Base-by-base conservation (phyloP, 1,140 invertebrate species). In the Gryllus bimaculatus region DNA sequence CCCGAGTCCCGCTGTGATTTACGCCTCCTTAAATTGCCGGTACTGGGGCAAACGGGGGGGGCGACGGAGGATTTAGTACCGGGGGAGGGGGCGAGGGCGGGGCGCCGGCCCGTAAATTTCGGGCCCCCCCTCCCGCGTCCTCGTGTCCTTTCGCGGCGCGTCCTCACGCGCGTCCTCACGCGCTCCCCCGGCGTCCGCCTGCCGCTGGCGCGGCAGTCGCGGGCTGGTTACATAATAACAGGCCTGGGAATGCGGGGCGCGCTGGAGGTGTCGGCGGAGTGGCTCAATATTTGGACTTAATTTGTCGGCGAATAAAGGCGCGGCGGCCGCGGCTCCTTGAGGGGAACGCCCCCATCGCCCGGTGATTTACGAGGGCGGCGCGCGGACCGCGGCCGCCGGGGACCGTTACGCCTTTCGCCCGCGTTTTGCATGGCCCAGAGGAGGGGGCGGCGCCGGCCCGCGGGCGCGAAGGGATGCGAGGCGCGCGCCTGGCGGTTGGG, bases 261-360 rank as follows among this genome's bases (percentile, higher is more conserved):
- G 54, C 10, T 66, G 10, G 54, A 66, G 54, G 54, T 66, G 54
- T 10, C 54, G 54, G 10, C 10, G 54, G 54, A 18, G 54, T 66
- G 18, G 54, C 54, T 66, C 54, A 66, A 66, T 66, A 66, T 66
- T 66, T 66, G 54, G 54, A 66, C 54, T 66, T 66, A 66, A 66
- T 66, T 66, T 66, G 54, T 66, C 54, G 54, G 54, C 54, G 54
- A 18, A 66, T 66, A 66, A 66, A 66, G 54, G 54, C 54, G 54
- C 10, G 54, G 54, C 54, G 54, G 26, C 26, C 26, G 26, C 26
- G 26, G 26, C 26, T 39, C 26, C 26, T 39, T 39, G 26, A 39
- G 26, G 26, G 26, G 26, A 39, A 39, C 26, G 26, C 26, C 26
- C 26, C 26, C 26, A 39, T 39, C 26, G 26, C 1, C 26, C 18